Percentiles rank a stretch among this genome's conserved stretches.
phyloP scores from a whole-genome alignment of 1,140 invertebrate genomes.

The Drosophila quadrilineata region DNA sequence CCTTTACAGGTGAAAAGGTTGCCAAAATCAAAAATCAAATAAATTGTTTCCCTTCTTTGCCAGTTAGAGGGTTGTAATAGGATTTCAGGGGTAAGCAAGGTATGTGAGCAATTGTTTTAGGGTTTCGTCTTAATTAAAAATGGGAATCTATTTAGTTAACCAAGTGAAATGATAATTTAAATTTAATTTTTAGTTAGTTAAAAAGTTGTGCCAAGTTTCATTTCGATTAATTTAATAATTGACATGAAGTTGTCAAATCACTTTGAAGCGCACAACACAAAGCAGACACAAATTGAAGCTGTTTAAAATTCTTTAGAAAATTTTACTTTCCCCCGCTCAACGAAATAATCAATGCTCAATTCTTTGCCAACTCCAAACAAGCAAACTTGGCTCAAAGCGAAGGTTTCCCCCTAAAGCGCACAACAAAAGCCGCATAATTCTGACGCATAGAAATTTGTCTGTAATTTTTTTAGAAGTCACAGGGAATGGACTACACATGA shows the following conservation, averaged over 20 bases:
- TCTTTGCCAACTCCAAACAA: slow-evolving; percentile 16
- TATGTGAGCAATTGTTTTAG: slow-evolving; percentile 28
- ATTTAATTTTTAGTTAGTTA: background rate
- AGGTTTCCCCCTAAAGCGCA: background rate
- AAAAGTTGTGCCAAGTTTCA: background rate
- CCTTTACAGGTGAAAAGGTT: slow-evolving; percentile 2
- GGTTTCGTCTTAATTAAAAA: slow-evolving; percentile 45
- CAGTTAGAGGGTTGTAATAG: slow-evolving; percentile 36
- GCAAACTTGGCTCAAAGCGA: background rate
- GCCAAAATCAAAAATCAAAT: slow-evolving; percentile 21
- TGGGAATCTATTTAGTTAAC: slow-evolving; percentile 11
- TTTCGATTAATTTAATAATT: slow-evolving; percentile 22
- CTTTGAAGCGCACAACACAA: slow-evolving; percentile 16
- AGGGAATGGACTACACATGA: background rate
- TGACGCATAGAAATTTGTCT: slow-evolving; percentile 64
- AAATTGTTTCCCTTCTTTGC: slow-evolving; percentile 17
- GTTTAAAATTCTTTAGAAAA: slow-evolving; percentile 19
- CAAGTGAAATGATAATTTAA: slow-evolving; percentile 6
- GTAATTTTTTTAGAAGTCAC: slow-evolving; percentile 36
- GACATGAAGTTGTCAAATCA: background rate
- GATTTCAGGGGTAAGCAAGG: slow-evolving; percentile 23
- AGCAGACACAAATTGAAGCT: slow-evolving; percentile 19
- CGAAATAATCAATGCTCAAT: slow-evolving; percentile 35
- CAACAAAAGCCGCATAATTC: slow-evolving; percentile 53
- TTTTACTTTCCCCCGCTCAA: background rate